Conservation (phyloP, 2,113 vertebrate genomes). For the Odontesthes bonariensis region DNA sequence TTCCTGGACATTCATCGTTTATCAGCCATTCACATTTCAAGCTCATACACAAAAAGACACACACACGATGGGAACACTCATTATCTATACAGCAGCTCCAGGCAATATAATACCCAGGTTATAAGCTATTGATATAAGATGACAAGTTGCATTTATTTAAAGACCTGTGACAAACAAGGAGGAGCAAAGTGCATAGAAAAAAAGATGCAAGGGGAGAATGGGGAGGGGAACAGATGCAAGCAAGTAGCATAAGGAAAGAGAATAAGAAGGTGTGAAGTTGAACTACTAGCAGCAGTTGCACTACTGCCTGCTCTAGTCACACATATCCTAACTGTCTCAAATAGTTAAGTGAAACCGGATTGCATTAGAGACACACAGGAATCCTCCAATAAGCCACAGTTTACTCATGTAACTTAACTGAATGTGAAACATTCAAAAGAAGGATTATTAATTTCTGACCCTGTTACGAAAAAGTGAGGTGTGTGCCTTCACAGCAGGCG, state of each 20-base stretch:
- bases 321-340: conserved; percentile 5
- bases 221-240: conserved; percentile 16
- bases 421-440: conserved; percentile 7
- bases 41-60: background rate
- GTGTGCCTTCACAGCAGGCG: no score
- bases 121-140: conserved; percentile 31
- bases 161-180: conserved; percentile 4
- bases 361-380: background rate
- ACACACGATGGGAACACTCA: background rate
- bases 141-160: conserved; percentile 34
- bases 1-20: conserved; percentile 68
- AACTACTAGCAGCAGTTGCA: conserved; percentile 24
- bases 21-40: conserved; percentile 57
- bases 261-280: conserved; percentile 46
- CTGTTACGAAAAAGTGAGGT: no score
- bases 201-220: background rate
- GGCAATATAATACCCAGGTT: conserved; percentile 31
- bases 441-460: background rate
- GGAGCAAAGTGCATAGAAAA: background rate
- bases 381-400: background rate
- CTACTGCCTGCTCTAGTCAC: background rate
- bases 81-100: conserved; percentile 17
- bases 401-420: background rate
- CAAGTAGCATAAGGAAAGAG: conserved; percentile 5
- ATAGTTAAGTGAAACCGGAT: conserved; percentile 10